phyloP scores from a whole-genome alignment of 2,113 vertebrate genomes.

The Malurus alboscapulatus region DNA sequence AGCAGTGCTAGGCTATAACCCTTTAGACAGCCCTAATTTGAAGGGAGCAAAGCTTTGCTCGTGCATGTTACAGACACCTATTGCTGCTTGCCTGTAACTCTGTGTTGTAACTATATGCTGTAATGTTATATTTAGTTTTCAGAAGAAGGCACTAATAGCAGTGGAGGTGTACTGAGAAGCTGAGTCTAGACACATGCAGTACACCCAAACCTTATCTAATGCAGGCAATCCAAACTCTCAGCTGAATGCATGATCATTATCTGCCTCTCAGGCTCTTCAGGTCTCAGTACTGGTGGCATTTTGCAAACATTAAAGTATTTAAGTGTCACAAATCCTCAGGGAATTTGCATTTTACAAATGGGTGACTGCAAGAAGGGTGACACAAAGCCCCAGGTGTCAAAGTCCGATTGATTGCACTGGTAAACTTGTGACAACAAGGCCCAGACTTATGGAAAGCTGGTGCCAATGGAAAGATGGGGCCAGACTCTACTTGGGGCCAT shows the following conservation, averaged over 20 bases:
- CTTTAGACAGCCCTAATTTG: neutral
- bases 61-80: neutral
- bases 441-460: neutral
- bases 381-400: neutral
- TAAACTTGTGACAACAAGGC: neutral
- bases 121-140: slow-evolving; percentile 43
- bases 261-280: neutral
- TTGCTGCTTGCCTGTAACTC: slow-evolving; percentile 19
- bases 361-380: neutral
- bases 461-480: neutral
- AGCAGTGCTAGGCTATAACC: neutral
- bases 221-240: neutral
- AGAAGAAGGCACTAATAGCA: slow-evolving; percentile 43
- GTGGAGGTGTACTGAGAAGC: slow-evolving; percentile 46
- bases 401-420: neutral
- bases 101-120: neutral
- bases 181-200: slow-evolving; percentile 21
- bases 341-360: neutral
- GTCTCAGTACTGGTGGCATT: neutral
- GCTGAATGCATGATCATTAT: neutral
- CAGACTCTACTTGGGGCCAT: neutral
- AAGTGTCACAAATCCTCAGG: neutral
- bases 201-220: slow-evolving; percentile 28
- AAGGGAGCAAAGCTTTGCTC: neutral
- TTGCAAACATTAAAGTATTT: neutral